Percentiles rank a stretch among this genome's conserved stretches.
Conservation (phyloP, 2,797 vertebrate genomes). For the Acridotheres tristis region DNA sequence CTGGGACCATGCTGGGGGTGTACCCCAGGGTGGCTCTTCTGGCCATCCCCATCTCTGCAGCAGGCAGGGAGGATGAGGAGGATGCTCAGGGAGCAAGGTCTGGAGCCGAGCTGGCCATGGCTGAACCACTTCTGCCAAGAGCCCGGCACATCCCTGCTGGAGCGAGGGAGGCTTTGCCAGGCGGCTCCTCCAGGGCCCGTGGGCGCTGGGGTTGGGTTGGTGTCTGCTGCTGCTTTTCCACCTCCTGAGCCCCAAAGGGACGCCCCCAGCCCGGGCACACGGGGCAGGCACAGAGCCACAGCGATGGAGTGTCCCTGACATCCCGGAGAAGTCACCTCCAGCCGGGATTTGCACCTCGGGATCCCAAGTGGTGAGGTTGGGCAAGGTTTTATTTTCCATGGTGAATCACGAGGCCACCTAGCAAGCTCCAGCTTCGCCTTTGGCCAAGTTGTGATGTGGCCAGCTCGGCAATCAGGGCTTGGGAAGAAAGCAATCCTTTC, state of each 20-base stretch:
- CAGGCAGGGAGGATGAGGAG: not conserved
- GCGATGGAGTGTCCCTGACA: fast-evolving
- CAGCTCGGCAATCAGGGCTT: not conserved
- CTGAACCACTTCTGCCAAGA: conserved; percentile 2
- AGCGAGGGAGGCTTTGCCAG: not conserved
- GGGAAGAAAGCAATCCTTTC: not conserved
- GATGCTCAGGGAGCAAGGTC: fast-evolving
- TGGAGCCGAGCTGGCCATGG: not conserved
- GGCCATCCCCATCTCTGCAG: fast-evolving
- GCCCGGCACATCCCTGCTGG: not conserved
- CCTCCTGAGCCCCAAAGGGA: not conserved
- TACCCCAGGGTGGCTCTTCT: not conserved
- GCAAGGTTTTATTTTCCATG: not conserved
- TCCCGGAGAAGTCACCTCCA: not conserved
- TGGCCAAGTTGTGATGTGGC: not conserved
- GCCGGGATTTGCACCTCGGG: not conserved
- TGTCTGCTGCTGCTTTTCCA: not conserved
- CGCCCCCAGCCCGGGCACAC: fast-evolving
- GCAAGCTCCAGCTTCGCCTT: not conserved
- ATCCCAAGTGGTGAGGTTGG: not conserved
- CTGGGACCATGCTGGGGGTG: fast-evolving
- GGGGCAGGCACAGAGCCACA: fast-evolving
- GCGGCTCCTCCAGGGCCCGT: not conserved
- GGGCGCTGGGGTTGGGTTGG: not conserved
- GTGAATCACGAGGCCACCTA: conserved; percentile 54